Percentiles rank a stretch among this genome's conserved stretches.
These are phyloP conservation scores for Scomberomorus guttatus DNA, from an alignment of 2,797 vertebrate species.

Conservation along the genomic window DNA sequence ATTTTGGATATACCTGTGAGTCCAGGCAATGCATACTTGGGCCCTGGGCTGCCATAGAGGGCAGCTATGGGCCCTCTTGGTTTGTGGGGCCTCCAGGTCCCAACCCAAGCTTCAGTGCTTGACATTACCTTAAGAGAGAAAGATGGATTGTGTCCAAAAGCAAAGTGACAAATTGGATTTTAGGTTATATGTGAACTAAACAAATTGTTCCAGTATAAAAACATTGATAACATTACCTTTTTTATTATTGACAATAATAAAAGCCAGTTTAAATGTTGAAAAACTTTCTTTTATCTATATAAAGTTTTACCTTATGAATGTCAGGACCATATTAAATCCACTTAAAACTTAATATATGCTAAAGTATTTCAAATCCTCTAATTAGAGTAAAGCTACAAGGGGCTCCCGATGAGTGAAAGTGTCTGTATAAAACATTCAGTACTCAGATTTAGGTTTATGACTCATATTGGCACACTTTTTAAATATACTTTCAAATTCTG, in stretches of 20 bases:
- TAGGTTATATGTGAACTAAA: background rate
- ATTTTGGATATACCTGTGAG: constrained; percentile 84
- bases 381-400: too few species aligned
- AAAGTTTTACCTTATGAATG: too few species aligned
- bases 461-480: background rate
- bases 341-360: too few species aligned
- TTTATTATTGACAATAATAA: too few species aligned
- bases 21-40: constrained; percentile 91
- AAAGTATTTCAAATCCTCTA: too few species aligned
- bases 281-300: too few species aligned
- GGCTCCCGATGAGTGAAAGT: too few species aligned
- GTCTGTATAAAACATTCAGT: too few species aligned
- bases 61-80: constrained; percentile 92
- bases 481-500: background rate
- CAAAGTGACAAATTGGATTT: background rate
- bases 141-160: background rate
- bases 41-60: constrained; percentile 88
- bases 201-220: background rate
- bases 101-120: constrained; percentile 85
- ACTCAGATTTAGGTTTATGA: too few species aligned
- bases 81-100: constrained; percentile 91
- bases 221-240: too few species aligned
- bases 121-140: constrained; percentile 74
- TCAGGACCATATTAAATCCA: too few species aligned
- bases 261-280: too few species aligned